These are phyloP conservation scores for Semicossyphus pulcher DNA, from an alignment of 2,113 vertebrate genomes.

Conservation along the genomic window DNA sequence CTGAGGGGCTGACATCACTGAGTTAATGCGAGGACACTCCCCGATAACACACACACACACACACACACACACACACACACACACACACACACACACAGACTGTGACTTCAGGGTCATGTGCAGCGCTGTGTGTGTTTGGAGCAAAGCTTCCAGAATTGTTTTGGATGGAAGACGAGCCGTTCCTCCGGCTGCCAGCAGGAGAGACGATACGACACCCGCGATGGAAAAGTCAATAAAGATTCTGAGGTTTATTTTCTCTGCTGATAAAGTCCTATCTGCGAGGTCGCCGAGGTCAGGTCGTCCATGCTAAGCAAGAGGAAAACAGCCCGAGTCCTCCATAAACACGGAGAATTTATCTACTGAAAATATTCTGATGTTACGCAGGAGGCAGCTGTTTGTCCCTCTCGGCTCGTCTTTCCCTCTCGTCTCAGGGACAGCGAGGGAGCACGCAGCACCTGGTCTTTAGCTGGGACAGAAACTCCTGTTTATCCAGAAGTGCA, in stretches of 20 bases:
- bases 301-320: slow-evolving; percentile 6
- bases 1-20: slow-evolving; percentile 11
- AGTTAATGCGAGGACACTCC: slow-evolving; percentile 15
- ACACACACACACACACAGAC: slow-evolving; percentile 9
- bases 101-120: neutral
- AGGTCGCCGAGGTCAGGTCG: neutral
- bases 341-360: neutral
- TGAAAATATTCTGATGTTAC: neutral
- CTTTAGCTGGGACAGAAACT: neutral
- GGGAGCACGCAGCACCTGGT: neutral
- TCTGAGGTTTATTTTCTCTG: slow-evolving; percentile 37
- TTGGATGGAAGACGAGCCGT: slow-evolving; percentile 20
- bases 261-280: slow-evolving; percentile 34
- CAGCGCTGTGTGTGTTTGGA: neutral
- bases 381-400: neutral
- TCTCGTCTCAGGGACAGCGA: neutral
- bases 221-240: slow-evolving; percentile 57
- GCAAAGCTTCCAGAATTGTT: slow-evolving; percentile 23
- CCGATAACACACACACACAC: slow-evolving; percentile 2
- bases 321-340: slow-evolving; percentile 6
- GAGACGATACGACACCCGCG: slow-evolving; percentile 8
- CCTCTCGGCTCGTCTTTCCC: neutral
- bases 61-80: slow-evolving; percentile 9
- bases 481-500: neutral
- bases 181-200: slow-evolving; percentile 7